A percentile compares a stretch with the other conserved stretches of the same genome.
Evolutionary conservation across 2,888 invertebrate species (phyloP).

Genomic region (Lamproptera curius): DNA sequence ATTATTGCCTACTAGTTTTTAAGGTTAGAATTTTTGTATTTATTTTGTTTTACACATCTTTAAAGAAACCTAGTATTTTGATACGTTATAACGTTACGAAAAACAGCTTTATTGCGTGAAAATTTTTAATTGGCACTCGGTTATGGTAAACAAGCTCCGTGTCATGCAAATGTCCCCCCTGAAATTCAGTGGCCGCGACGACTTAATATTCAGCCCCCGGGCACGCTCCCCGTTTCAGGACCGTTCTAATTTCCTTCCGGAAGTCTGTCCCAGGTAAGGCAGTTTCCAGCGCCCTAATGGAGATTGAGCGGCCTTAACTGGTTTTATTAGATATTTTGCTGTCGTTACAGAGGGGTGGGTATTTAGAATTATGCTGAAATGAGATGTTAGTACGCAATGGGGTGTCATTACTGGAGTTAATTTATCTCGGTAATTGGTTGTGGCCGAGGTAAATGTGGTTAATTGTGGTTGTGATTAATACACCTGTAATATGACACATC

Average conservation of each 20-base stretch:
- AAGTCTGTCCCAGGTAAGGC: background rate
- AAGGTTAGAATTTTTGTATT: too few species aligned
- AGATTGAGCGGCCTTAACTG: background rate
- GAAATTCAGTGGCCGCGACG: slow-evolving; percentile 6
- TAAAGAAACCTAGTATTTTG: too few species aligned
- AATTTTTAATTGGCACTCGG: slow-evolving; percentile 6
- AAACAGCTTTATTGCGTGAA: too few species aligned
- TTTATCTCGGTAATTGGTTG: too few species aligned
- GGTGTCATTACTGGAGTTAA: too few species aligned
- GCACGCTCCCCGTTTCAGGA: slow-evolving; percentile 8
- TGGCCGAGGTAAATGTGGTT: too few species aligned
- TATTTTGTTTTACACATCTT: too few species aligned
- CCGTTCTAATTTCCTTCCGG: slow-evolving; percentile 11
- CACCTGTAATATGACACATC: too few species aligned
- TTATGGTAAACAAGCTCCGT: background rate
- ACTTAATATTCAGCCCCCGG: slow-evolving; percentile 4
- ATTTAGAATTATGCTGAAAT: background rate
- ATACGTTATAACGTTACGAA: too few species aligned
- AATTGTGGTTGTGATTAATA: too few species aligned
- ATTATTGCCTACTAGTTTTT: too few species aligned
- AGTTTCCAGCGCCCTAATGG: slow-evolving; percentile 8
- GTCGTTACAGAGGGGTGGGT: background rate
- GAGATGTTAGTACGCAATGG: too few species aligned
- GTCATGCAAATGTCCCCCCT: background rate
- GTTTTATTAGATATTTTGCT: slow-evolving; percentile 1